These are phyloP conservation scores for Cotesia vestalis DNA, from an alignment of 1,140 invertebrate species.

Conservation along the genomic window DNA sequence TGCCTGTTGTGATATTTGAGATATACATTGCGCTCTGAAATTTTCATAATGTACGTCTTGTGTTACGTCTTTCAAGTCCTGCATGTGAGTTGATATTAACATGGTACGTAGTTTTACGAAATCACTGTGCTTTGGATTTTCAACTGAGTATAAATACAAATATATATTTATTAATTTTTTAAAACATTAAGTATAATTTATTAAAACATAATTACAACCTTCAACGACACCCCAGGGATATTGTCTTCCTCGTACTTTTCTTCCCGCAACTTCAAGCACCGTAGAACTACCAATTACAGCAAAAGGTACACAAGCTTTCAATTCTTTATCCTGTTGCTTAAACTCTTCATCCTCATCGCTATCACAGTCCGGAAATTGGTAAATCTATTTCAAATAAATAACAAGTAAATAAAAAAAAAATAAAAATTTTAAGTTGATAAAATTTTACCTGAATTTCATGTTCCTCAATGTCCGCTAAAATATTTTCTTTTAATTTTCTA, in stretches of 20 bases:
- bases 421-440: not conserved
- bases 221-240: slow-evolving; percentile 99
- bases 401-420: not conserved
- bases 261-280: slow-evolving; percentile 90
- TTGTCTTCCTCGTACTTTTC: slow-evolving; percentile 87
- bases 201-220: slow-evolving; percentile 64
- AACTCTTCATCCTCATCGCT: slow-evolving; percentile 94
- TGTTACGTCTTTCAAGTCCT: slow-evolving; percentile 94
- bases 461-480: slow-evolving; percentile 81
- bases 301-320: slow-evolving; percentile 93
- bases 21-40: slow-evolving; percentile 90
- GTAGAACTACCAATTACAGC: slow-evolving; percentile 96
- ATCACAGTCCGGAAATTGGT: slow-evolving; percentile 97
- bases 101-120: slow-evolving; percentile 96
- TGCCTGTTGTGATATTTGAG: slow-evolving; percentile 87
- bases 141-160: slow-evolving; percentile 72
- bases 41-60: slow-evolving; percentile 97
- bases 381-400: slow-evolving; percentile 70
- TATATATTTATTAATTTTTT: not conserved
- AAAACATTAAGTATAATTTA: slow-evolving; percentile 27
- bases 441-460: slow-evolving; percentile 80
- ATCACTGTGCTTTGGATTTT: slow-evolving; percentile 97
- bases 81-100: slow-evolving; percentile 95
- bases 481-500: slow-evolving; percentile 85
- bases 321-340: slow-evolving; percentile 87